Evolutionary conservation across 2,888 invertebrate genomes (phyloP).

Genomic region (Neoascia interrupta): DNA sequence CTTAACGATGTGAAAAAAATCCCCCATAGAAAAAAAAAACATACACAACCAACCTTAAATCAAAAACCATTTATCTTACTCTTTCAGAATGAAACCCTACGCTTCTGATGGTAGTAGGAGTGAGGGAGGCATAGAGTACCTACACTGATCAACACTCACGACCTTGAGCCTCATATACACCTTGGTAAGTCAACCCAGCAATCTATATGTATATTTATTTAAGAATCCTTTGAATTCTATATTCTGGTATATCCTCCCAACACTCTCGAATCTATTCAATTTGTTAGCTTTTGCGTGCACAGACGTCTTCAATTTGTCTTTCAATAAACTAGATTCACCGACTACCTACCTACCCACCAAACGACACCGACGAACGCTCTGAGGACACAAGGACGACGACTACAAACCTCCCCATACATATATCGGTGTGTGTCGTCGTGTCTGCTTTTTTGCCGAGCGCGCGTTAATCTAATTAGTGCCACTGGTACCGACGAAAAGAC

Average conservation of each 20-base stretch:
- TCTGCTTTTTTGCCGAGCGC: constrained; percentile 3
- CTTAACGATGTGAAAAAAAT: too few species aligned
- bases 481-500: constrained; percentile 54
- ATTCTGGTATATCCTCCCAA: not conserved
- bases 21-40: not conserved
- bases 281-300: constrained; percentile 67
- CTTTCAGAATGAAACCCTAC: constrained; percentile 31
- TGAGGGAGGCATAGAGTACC: too few species aligned
- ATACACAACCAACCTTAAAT: constrained; percentile 26
- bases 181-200: constrained; percentile 53
- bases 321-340: constrained; percentile 63
- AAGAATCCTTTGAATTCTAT: constrained; percentile 52
- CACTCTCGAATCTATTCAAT: constrained; percentile 47
- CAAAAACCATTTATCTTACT: constrained; percentile 64
- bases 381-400: too few species aligned
- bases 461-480: constrained; percentile 66
- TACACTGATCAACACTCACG: constrained; percentile 44
- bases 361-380: too few species aligned
- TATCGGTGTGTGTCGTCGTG: too few species aligned
- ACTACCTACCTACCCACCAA: constrained; percentile 30
- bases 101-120: too few species aligned
- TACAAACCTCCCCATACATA: too few species aligned
- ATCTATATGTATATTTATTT: not conserved
- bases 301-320: constrained; percentile 68
- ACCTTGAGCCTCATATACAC: constrained; percentile 40